These are phyloP conservation scores for Alligator mississippiensis DNA, from an alignment of 2,113 vertebrate species.

Conservation along the genomic window DNA sequence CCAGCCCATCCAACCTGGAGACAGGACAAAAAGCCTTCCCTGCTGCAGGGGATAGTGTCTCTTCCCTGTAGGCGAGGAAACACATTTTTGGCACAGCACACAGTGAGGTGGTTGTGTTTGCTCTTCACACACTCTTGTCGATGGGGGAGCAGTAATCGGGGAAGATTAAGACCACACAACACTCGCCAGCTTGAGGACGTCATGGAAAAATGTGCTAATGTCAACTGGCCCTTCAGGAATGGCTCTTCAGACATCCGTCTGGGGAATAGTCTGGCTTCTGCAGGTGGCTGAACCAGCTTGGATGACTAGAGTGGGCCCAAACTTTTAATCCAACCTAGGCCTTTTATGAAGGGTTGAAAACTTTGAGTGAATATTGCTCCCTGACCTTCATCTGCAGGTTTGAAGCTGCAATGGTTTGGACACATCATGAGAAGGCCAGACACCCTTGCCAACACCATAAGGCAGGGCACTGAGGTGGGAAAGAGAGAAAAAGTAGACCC, in stretches of 20 bases:
- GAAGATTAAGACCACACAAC: neutral
- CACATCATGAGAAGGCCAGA: too few species aligned
- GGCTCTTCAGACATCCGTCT: neutral
- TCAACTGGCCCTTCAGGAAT: neutral
- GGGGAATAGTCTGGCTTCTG: neutral
- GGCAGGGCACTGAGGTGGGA: too few species aligned
- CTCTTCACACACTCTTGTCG: neutral
- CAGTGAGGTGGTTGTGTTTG: neutral
- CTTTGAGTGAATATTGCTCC: too few species aligned
- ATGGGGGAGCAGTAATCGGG: neutral
- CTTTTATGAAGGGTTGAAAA: neutral
- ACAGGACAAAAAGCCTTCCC: neutral
- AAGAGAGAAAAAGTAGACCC: too few species aligned
- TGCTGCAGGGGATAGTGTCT: neutral
- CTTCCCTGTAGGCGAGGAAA: neutral
- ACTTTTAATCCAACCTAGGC: neutral
- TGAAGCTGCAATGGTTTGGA: too few species aligned
- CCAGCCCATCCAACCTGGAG: neutral
- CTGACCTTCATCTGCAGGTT: neutral
- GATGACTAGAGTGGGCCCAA: neutral
- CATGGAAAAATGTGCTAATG: neutral
- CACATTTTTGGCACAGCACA: neutral
- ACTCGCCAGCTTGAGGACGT: neutral
- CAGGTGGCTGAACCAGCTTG: neutral
- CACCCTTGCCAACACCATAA: too few species aligned